These are phyloP conservation scores for Polyergus mexicanus DNA, from an alignment of 1,140 invertebrate genomes.

Conservation along the genomic window DNA sequence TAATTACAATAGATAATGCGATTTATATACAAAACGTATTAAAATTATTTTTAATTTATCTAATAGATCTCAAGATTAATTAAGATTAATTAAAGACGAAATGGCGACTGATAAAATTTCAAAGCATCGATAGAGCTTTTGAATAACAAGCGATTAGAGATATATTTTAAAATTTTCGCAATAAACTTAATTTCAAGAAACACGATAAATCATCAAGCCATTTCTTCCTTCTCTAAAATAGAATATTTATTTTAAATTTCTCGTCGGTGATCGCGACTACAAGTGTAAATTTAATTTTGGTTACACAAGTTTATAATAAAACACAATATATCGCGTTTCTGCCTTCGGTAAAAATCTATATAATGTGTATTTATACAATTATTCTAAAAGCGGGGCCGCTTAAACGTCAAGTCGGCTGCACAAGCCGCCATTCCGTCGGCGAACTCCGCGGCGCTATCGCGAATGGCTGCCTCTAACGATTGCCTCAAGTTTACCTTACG, in stretches of 20 bases:
- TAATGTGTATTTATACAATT: neutral
- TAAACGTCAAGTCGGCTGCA: neutral
- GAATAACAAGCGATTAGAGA: neutral
- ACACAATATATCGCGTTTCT: neutral
- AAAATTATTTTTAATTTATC: neutral
- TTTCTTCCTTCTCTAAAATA: neutral
- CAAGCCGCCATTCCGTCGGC: constrained; percentile 60
- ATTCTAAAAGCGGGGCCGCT: neutral
- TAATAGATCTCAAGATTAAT: neutral
- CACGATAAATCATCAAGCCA: neutral
- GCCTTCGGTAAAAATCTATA: neutral
- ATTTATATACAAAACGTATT: neutral
- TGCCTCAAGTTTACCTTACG: neutral
- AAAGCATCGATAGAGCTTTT: neutral
- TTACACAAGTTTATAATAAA: neutral
- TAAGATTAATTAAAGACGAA: neutral
- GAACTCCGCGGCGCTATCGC: neutral
- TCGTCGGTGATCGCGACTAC: too few relatives aligned
- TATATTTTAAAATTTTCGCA: neutral
- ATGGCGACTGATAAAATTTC: neutral
- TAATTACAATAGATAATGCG: neutral
- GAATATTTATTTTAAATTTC: neutral
- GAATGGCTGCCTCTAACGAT: constrained; percentile 51
- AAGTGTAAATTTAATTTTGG: too few relatives aligned
- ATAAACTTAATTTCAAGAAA: constrained; percentile 3